phyloP scores from a whole-genome alignment of 2,888 invertebrate genomes.

The Pristionchus entomophagus region DNA sequence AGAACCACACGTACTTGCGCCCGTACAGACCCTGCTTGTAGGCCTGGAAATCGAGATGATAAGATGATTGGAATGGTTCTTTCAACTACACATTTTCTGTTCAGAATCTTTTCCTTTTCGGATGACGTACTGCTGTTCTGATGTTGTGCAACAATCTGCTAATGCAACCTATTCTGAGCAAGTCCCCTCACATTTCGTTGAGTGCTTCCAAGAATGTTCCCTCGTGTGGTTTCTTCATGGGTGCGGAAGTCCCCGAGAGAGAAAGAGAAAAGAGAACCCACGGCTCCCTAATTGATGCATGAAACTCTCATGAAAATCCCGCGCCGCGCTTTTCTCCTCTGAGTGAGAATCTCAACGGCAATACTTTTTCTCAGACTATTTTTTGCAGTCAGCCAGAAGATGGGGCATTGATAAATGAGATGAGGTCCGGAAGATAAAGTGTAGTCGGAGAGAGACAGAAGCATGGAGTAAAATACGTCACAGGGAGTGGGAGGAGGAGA shows the following conservation, averaged over 20 bases:
- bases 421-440: constrained; percentile 19
- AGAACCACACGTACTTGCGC: constrained; percentile 97
- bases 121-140: too few relatives aligned
- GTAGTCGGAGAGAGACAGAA: background rate
- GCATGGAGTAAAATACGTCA: background rate
- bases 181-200: too few relatives aligned
- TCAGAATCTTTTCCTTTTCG: background rate
- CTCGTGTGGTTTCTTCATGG: too few relatives aligned
- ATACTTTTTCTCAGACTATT: background rate
- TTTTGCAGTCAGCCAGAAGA: background rate
- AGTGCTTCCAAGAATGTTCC: background rate
- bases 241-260: constrained; percentile 8
- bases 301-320: background rate
- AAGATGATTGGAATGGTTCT: background rate
- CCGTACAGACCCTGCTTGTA: constrained; percentile 94
- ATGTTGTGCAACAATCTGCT: too few relatives aligned
- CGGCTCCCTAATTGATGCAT: background rate
- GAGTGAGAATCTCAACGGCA: background rate
- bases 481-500: background rate
- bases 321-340: background rate
- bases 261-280: background rate
- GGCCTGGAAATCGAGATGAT: constrained; percentile 74
- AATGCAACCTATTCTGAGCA: too few relatives aligned
- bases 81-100: background rate
- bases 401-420: background rate